A percentile compares a stretch with the other conserved stretches of the same genome.
Conservation (phyloP, 30 jellyfish, hydroid and myxozoan species). For the Aurelia coerulea region DNA sequence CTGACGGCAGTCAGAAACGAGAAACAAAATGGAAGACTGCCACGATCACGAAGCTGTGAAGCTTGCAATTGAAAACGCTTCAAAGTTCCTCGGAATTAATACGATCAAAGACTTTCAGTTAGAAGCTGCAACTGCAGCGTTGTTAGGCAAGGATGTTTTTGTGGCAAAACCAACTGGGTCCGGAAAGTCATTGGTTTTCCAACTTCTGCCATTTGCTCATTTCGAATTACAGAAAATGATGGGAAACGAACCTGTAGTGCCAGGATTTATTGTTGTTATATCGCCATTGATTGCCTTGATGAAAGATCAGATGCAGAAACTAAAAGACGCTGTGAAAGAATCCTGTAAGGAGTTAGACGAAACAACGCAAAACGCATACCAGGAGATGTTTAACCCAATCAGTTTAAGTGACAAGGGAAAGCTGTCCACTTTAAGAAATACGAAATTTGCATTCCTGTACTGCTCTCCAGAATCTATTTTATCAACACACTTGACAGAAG, state of each 20-base stretch:
- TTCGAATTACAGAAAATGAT: constrained; percentile 32
- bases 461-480: constrained; percentile 33
- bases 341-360: too few relatives aligned
- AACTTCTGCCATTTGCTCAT: constrained; percentile 47
- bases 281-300: constrained; percentile 53
- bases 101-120: constrained; percentile 32
- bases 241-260: constrained; percentile 52
- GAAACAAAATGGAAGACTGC: too few relatives aligned
- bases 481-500: constrained; percentile 29
- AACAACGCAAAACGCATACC: constrained; percentile 23
- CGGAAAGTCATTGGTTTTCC: constrained; percentile 49
- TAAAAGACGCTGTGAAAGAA: constrained; percentile 44
- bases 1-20: too few relatives aligned
- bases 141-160: constrained; percentile 41
- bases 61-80: constrained; percentile 35
- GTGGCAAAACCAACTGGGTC: constrained; percentile 65
- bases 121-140: constrained; percentile 52
- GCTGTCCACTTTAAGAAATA: constrained; percentile 32
- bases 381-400: constrained; percentile 27
- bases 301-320: constrained; percentile 45
- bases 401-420: constrained; percentile 43
- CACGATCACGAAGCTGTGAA: too few relatives aligned
- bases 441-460: constrained; percentile 14
- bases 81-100: constrained; percentile 18
- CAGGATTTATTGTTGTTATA: constrained; percentile 35